Conservation (phyloP, 1,140 invertebrate genomes). For the Heliconius hermathena region DNA sequence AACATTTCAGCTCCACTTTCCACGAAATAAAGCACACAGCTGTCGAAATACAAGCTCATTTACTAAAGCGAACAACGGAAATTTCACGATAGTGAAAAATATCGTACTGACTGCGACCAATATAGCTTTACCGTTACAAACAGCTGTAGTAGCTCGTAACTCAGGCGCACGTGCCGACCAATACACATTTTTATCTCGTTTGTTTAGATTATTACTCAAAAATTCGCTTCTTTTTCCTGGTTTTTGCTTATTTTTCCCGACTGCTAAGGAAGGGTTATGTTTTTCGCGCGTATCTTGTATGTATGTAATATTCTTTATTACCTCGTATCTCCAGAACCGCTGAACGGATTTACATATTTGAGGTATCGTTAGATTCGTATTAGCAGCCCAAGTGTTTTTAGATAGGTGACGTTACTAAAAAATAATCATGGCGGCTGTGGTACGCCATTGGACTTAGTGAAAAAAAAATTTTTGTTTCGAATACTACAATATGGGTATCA, state of each 20-base stretch:
- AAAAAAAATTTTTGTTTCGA: too few relatives aligned
- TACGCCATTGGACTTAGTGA: too few relatives aligned
- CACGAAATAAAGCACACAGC: conserved; percentile 21
- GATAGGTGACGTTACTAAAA: too few relatives aligned
- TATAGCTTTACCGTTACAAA: conserved; percentile 18
- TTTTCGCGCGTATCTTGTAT: too few relatives aligned
- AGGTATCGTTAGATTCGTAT: too few relatives aligned
- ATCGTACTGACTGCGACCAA: conserved; percentile 16
- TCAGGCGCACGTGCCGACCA: conserved; percentile 23
- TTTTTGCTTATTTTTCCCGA: not conserved
- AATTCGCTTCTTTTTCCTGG: not conserved
- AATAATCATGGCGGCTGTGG: too few relatives aligned
- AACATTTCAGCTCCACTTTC: not conserved
- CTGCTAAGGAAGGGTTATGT: too few relatives aligned
- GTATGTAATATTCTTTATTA: too few relatives aligned
- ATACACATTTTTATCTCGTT: conserved; percentile 19
- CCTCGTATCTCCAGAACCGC: too few relatives aligned
- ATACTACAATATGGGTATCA: too few relatives aligned
- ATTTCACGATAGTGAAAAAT: conserved; percentile 27
- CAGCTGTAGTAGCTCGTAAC: conserved; percentile 23
- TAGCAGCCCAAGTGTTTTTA: too few relatives aligned
- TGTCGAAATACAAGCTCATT: conserved; percentile 22
- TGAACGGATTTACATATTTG: too few relatives aligned
- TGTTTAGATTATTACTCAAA: not conserved
- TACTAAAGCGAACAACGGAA: conserved; percentile 10